Evolutionary conservation across 2,888 invertebrate species (phyloP), one percentile per base, ranked within the genome.

Genomic region (Leptodirus hochenwartii): DNA sequence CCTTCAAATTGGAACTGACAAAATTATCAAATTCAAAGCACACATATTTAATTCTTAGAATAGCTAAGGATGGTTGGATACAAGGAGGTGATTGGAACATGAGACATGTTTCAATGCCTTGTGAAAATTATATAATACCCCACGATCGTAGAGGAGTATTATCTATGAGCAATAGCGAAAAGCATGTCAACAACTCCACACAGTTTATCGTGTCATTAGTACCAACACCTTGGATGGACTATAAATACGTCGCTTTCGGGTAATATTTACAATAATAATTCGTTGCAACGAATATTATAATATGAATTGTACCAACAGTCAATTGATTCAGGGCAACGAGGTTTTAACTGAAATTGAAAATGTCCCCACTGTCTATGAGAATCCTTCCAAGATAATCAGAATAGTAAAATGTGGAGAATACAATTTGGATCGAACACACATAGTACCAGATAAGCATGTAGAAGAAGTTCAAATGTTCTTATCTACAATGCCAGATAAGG

Each of bases 161-260:
- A n/a, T 69, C 71, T 11, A 74, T 76, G 69, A 72, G 71, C 30
- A 75, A 77, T 47, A 60, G 63, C 47, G 72, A 69, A 27, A 62
- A 67, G 37, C 68, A 78, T 46, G 44, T 48, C 11, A 63, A 68
- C 37, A 78, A 78, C 47, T 65, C 62, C 4, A 70, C 72, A 2
- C 76, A 78, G 51, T 78, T 78, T 48, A 69, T 69, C 44, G 59
- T 79, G 10, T 59, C 70, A 9, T 53, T 77, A 10, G 66, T 69
- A 50, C 64, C 72, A 4, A 60, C 68, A 4, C 53, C 61, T 3
- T 79, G 78, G 78, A 76, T 79, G 76, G 63, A 69, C 40, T 54
- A 59, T 34, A 67, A 62, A 53, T 76, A 72, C 45, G 77, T 79
- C 4, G 78, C 75, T 2, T 77, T 80, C 47, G 79, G 70, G 65